These are phyloP conservation scores for Rhagologus leucostigma DNA, from an alignment of 2,113 vertebrate species.

Conservation along the genomic window DNA sequence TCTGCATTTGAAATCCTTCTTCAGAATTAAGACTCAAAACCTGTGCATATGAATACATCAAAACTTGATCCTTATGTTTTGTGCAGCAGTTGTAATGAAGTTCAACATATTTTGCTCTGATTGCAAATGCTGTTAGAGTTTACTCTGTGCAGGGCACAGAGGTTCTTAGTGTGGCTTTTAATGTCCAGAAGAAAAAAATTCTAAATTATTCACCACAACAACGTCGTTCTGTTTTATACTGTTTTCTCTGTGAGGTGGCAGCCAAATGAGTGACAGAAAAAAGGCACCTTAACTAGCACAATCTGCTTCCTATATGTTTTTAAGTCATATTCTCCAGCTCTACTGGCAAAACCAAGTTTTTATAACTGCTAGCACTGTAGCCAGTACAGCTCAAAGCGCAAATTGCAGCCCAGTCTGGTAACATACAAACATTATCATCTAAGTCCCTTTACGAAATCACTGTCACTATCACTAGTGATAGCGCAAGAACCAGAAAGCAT, in stretches of 20 bases:
- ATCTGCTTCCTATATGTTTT: slow-evolving; percentile 36
- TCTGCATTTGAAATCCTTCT: not conserved
- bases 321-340: slow-evolving; percentile 29
- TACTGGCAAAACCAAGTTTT: slow-evolving; percentile 20
- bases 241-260: not conserved
- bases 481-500: not conserved
- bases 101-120: not conserved
- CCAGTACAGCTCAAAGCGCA: not conserved
- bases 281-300: not conserved
- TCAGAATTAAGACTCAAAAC: not conserved
- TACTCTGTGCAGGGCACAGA: not conserved
- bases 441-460: not conserved
- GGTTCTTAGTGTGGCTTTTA: not conserved
- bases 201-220: not conserved
- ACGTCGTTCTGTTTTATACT: not conserved
- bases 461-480: not conserved
- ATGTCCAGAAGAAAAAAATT: not conserved
- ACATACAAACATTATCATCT: not conserved
- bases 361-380: not conserved
- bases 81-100: not conserved
- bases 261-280: slow-evolving; percentile 6
- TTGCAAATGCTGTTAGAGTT: not conserved
- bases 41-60: not conserved
- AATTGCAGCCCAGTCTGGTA: not conserved
- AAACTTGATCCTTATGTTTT: not conserved